A percentile compares a stretch with the other conserved stretches of the same genome.
These are phyloP conservation scores for Brachionus rotundiformis DNA, from an alignment of 1,140 invertebrate species.

Conservation along the genomic window DNA sequence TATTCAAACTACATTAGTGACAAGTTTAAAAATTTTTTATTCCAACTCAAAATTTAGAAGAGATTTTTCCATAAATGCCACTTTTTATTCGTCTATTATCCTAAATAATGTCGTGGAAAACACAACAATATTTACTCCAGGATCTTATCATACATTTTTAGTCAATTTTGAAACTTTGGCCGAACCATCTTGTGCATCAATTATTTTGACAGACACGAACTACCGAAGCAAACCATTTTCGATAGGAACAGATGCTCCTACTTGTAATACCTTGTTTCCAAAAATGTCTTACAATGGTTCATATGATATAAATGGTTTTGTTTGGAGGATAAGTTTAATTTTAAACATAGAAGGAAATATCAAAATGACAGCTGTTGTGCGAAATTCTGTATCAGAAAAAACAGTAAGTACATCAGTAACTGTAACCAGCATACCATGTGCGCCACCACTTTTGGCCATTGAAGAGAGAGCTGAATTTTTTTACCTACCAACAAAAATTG, in stretches of 20 bases:
- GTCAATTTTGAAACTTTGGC: constrained; percentile 30
- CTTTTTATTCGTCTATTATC: neutral
- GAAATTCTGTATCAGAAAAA: neutral
- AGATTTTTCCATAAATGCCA: neutral
- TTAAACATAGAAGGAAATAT: neutral
- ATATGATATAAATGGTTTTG: neutral
- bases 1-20: neutral
- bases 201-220: neutral
- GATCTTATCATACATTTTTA: neutral
- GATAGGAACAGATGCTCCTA: neutral
- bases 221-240: neutral
- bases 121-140: neutral
- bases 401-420: constrained; percentile 17
- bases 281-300: neutral
- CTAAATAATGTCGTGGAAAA: neutral
- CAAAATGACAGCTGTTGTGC: neutral
- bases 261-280: neutral
- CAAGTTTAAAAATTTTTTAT: neutral
- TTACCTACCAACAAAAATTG: neutral
- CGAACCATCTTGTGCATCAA: constrained; percentile 10
- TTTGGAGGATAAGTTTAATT: neutral
- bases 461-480: constrained; percentile 27
- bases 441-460: neutral
- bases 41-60: constrained; percentile 11
- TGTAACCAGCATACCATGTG: neutral